Evolutionary conservation across 2,888 invertebrate genomes (phyloP).

Genomic region (Cryptus armator): DNA sequence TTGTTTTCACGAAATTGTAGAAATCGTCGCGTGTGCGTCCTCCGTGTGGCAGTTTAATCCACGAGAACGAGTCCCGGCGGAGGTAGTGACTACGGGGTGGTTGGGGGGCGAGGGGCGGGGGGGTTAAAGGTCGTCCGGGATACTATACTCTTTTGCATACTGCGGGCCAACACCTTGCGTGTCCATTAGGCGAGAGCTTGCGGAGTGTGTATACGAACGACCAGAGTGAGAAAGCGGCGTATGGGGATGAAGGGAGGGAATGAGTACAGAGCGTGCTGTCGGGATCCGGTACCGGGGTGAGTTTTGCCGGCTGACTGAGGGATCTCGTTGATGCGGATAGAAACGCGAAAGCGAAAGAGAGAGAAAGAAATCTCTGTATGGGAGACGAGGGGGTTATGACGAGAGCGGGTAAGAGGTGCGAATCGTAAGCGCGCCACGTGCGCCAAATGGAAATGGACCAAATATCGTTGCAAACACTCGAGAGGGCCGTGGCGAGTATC

Average conservation of each 20-base stretch:
- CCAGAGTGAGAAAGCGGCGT: slow-evolving; percentile 42
- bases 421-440: slow-evolving; percentile 84
- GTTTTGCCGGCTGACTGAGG: slow-evolving; percentile 62
- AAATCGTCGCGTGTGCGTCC: background rate
- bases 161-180: slow-evolving; percentile 81
- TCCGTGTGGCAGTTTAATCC: slow-evolving; percentile 53
- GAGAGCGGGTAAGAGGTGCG: slow-evolving; percentile 79
- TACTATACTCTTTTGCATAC: slow-evolving; percentile 80
- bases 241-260: slow-evolving; percentile 34
- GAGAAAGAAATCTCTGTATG: slow-evolving; percentile 21
- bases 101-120: slow-evolving; percentile 1
- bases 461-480: slow-evolving; percentile 83
- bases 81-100: background rate
- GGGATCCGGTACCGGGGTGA: slow-evolving; percentile 49
- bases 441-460: slow-evolving; percentile 84
- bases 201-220: slow-evolving; percentile 53
- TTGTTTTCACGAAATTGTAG: slow-evolving; percentile 39
- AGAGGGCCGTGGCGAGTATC: slow-evolving; percentile 79
- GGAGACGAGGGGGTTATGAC: slow-evolving; percentile 19
- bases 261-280: slow-evolving; percentile 20
- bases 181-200: slow-evolving; percentile 80
- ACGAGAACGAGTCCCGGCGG: slow-evolving; percentile 38
- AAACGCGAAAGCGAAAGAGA: slow-evolving; percentile 45
- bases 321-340: slow-evolving; percentile 19
- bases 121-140: slow-evolving; percentile 56